These are phyloP conservation scores for Temnothorax unifasciatus DNA, from an alignment of 2,888 invertebrate species.

Conservation along the genomic window DNA sequence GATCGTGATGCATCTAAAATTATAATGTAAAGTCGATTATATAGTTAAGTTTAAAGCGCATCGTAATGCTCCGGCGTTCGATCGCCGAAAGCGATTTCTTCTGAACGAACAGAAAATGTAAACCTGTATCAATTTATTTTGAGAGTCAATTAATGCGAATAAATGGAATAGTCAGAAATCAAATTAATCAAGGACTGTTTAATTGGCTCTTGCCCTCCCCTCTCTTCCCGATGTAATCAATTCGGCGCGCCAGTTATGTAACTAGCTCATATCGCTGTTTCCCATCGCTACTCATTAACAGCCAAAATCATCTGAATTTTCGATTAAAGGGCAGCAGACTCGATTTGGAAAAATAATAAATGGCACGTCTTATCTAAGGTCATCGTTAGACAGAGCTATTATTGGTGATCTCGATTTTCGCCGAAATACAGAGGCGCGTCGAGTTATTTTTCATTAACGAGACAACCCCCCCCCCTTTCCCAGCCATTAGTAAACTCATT, in stretches of 20 bases:
- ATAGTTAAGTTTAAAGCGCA: background rate
- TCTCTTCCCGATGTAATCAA: conserved; percentile 48
- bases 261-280: conserved; percentile 60
- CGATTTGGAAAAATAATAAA: conserved; percentile 71
- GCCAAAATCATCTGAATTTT: conserved; percentile 69
- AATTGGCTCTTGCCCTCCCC: conserved; percentile 48
- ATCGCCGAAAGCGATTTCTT: background rate
- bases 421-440: conserved; percentile 46
- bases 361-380: conserved; percentile 68
- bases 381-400: conserved; percentile 66
- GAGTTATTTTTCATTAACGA: conserved; percentile 73
- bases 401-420: conserved; percentile 59
- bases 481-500: conserved; percentile 59
- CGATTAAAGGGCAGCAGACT: conserved; percentile 66
- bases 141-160: conserved; percentile 43
- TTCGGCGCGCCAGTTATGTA: conserved; percentile 58
- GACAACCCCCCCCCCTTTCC: background rate
- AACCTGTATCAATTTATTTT: conserved; percentile 30
- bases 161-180: conserved; percentile 49
- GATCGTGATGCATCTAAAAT: background rate
- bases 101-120: background rate
- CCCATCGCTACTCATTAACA: conserved; percentile 71
- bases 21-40: background rate
- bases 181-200: conserved; percentile 55
- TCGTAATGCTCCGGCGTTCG: background rate